Percentiles rank a stretch among this genome's conserved stretches.
Evolutionary conservation across 2,797 vertebrate genomes (phyloP).

Genomic region (Eupleurogrammus muticus): DNA sequence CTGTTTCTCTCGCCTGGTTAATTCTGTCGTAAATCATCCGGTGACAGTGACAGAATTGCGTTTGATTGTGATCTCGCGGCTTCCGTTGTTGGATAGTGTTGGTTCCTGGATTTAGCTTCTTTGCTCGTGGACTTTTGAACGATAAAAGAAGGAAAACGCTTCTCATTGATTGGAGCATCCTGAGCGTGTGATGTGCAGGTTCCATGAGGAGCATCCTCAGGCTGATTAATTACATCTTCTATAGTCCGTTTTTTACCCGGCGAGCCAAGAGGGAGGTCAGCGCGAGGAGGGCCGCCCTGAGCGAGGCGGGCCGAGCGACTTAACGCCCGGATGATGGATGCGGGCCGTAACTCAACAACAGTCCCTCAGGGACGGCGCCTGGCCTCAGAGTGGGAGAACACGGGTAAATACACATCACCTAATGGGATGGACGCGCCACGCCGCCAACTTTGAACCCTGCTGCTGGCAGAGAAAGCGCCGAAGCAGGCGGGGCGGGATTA

Average conservation of each 20-base stretch:
- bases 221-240: conserved; percentile 80
- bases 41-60: conserved; percentile 70
- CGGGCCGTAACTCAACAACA: conserved; percentile 48
- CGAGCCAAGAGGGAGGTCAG: conserved; percentile 74
- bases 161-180: conserved; percentile 38
- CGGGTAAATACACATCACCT: conserved; percentile 61
- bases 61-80: conserved; percentile 71
- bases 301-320: conserved; percentile 34
- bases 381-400: conserved; percentile 53
- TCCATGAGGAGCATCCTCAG: conserved; percentile 56
- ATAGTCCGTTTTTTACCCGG: conserved; percentile 65
- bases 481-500: conserved; percentile 33
- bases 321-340: conserved; percentile 72
- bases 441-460: conserved; percentile 55
- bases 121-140: conserved; percentile 41
- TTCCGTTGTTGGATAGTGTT: conserved; percentile 65
- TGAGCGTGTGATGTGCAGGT: conserved; percentile 48
- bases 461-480: conserved; percentile 28
- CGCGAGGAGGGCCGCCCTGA: conserved; percentile 41
- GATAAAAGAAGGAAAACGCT: conserved; percentile 49
- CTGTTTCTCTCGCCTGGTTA: conserved; percentile 47
- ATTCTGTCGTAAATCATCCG: conserved; percentile 74
- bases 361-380: conserved; percentile 52
- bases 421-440: conserved; percentile 49
- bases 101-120: conserved; percentile 52